These are phyloP conservation scores for Aphis craccivora DNA, from an alignment of 1,140 invertebrate genomes.

Conservation along the genomic window DNA sequence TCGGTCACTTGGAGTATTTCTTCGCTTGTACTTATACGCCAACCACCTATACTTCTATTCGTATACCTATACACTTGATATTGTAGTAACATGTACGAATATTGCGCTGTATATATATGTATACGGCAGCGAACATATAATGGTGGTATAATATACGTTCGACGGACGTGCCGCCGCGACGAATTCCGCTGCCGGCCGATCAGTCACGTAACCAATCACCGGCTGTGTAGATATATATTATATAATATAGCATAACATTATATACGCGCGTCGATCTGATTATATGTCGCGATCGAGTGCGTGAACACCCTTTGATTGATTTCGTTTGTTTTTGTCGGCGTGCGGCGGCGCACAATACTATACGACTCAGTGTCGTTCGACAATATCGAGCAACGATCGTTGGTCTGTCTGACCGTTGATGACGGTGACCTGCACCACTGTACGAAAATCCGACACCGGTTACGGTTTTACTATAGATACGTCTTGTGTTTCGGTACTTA, in stretches of 20 bases:
- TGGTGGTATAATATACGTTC: not conserved
- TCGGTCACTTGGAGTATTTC: not conserved
- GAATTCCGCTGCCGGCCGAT: not conserved
- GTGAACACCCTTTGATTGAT: conserved; percentile 39
- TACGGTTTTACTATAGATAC: no score
- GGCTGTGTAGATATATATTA: not conserved
- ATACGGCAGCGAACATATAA: not conserved
- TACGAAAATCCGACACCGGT: not conserved
- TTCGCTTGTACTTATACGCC: not conserved
- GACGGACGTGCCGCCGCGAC: conserved; percentile 25
- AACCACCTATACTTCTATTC: not conserved
- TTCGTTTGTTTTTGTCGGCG: conserved; percentile 32
- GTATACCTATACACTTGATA: not conserved
- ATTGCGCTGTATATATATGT: not conserved
- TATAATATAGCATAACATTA: not conserved
- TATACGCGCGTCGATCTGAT: conserved; percentile 18
- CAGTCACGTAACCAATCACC: conserved; percentile 48
- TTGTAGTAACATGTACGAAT: not conserved
- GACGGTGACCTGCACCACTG: not conserved
- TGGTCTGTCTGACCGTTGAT: not conserved
- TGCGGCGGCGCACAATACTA: not conserved
- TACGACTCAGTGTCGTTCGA: not conserved
- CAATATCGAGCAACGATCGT: not conserved
- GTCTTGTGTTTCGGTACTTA: no score
- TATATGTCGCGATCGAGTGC: not conserved